Base-by-base conservation (phyloP, 2,797 vertebrate species). In the Sebastes hopkinsi region DNA sequence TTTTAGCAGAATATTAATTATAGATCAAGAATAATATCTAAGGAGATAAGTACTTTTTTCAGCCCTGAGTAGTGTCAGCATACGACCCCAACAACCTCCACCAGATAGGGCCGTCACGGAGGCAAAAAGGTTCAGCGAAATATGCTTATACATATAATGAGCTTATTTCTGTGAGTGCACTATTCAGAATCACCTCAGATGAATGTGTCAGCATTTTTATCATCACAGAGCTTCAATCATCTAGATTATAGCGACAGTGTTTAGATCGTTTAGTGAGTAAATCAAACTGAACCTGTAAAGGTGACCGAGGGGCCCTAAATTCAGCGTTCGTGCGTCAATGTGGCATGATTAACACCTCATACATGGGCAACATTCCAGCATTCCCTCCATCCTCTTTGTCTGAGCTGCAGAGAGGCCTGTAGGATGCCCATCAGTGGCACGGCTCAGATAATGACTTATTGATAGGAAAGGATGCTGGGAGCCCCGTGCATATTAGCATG, bases 361-460 rank as follows among this genome's bases (percentile, higher is more conserved):
- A 89, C 54, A 6, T 1, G 52, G 79, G 82, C 86, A 86, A 42
- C 64, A 18, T 59, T 82, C 77, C 86, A 86, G 50, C 64, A 18
- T 59, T 82, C 77, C 69, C 81, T 76, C 73, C 55, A 27, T 70
- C 66, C 66, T 87, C 79, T 84, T 85, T 88, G 75, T 87, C 54
- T 58, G 72, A 58, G 76, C 81, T 87, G 95, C 94, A 94, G 94
- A 93, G 94, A 93, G 94, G 81, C 64, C 94, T 92, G 95, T 80
- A 81, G 87, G 84, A 88, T 74, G 83, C 81, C 84, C 84, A 67
- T 79, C 85, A 76, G 81, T 86, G 79, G 77, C 85, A 80, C 30
- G 58, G 94, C 94, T 96, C 95, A 95, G 89, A 95, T 96, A 96
- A 97, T 96, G 95, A 97, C 95, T 96, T 97, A 97, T 96, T 96